Base-by-base conservation (phyloP, 2,797 vertebrate species). In the Premnoplex brunnescens region DNA sequence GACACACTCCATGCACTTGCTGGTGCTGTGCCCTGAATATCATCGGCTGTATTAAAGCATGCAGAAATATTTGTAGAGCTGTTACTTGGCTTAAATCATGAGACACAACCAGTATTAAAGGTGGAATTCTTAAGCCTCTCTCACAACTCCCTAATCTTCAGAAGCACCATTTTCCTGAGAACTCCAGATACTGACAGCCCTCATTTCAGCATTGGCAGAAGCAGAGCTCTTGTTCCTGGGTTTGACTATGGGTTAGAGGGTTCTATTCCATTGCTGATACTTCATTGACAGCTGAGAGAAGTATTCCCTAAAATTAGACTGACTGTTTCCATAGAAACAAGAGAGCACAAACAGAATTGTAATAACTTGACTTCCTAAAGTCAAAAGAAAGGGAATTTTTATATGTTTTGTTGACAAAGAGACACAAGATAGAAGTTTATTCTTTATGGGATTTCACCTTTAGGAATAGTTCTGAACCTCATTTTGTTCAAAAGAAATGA, bases 241-340 rank as follows among this genome's bases (percentile, higher is more conserved):
- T 88, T 51, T 68, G 16, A 24, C 30, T 6, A 3, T 1, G 8
- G 12, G 10, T 91, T 69, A 55, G 60, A 41, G 18, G 30, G 13
- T 46, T 92, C 32, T 64, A 1, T 56, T 81, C 28, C 15, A 32
- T 13, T 55, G 18, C 43, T 63, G 32, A 18, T 44, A 58, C 21
- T 73, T 39, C 46, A 9, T 7, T 52, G 54, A 32, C 27, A 63
- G 26, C 15, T 56, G 46, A 77, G 58, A 55, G 7, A 39, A 85
- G 36, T 73, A 72, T 77, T 86, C 52, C 89, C 71, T 94, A 94
- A 95, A 95, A 94, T 95, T 84, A 92, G 82, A 77, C 88, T 83
- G 91, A 67, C 77, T 73, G 91, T 96, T 94, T 69, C 95, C 85
- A 93, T 94, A 51, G 95, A 88, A 94, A 97, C 93, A 85, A 72